phyloP scores from a whole-genome alignment of 1,140 invertebrate species.

The Hylaeus anthracinus region DNA sequence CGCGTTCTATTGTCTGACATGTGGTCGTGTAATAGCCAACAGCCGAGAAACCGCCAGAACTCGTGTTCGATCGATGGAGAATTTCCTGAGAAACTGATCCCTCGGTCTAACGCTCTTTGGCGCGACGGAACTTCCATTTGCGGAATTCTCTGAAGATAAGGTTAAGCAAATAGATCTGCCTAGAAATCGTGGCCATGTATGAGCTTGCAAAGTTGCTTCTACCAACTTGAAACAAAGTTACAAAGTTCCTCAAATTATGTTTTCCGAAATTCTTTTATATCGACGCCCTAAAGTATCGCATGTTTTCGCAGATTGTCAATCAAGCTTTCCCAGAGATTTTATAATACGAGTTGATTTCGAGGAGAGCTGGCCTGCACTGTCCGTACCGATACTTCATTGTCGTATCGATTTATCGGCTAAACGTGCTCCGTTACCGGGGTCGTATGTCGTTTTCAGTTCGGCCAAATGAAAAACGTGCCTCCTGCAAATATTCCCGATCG shows the following conservation, averaged over 20 bases:
- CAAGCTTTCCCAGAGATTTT: neutral
- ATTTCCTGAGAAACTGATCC: neutral
- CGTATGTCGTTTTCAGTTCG: conserved; percentile 34
- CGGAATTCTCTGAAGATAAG: no score
- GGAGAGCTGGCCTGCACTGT: neutral
- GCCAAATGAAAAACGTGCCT: conserved; percentile 46
- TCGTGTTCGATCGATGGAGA: conserved; percentile 20
- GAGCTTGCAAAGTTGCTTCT: no score
- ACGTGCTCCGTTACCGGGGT: neutral
- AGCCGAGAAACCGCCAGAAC: neutral
- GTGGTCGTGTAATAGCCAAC: conserved; percentile 15
- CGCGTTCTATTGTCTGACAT: conserved; percentile 18
- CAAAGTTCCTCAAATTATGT: no score
- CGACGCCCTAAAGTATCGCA: neutral
- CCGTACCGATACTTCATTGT: conserved; percentile 40
- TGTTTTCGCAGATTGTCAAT: neutral
- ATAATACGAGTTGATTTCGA: neutral
- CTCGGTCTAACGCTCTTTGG: neutral
- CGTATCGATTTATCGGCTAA: conserved; percentile 57
- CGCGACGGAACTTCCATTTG: neutral
- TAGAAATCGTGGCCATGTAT: no score
- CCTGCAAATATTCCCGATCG: conserved; percentile 47
- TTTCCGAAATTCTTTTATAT: no score
- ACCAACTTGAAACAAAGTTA: no score
- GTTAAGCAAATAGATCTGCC: no score